These are phyloP conservation scores for Melanotus villosus DNA, from an alignment of 2,888 invertebrate genomes.

Conservation along the genomic window DNA sequence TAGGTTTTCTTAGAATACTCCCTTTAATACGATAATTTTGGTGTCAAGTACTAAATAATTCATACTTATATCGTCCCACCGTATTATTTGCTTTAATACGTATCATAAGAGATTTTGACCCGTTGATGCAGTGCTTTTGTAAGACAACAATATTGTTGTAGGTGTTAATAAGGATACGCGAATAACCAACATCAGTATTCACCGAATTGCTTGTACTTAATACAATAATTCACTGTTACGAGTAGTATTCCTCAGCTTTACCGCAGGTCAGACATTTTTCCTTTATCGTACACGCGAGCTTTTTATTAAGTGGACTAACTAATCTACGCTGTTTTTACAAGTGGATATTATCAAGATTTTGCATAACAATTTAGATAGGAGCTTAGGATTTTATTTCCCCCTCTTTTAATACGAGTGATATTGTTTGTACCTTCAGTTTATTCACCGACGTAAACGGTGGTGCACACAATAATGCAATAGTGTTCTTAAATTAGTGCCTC, in stretches of 20 bases:
- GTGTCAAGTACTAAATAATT: constrained; percentile 8
- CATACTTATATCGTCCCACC: neutral
- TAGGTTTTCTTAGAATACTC: neutral
- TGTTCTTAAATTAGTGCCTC: too few species aligned
- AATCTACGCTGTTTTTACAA: too few species aligned
- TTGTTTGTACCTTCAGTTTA: too few species aligned
- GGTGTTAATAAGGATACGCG: constrained; percentile 2
- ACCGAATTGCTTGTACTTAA: constrained; percentile 1
- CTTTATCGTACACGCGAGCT: too few species aligned
- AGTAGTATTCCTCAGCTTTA: neutral
- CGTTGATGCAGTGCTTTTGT: neutral
- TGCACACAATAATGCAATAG: too few species aligned
- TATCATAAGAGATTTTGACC: constrained; percentile 2
- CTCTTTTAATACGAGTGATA: too few species aligned
- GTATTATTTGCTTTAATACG: neutral
- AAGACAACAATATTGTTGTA: neutral
- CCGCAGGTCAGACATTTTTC: neutral
- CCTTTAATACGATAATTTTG: neutral
- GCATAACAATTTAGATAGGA: too few species aligned
- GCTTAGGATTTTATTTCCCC: too few species aligned
- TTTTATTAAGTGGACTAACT: too few species aligned
- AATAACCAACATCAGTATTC: neutral
- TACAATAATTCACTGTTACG: neutral
- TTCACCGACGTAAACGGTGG: too few species aligned
- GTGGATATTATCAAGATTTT: too few species aligned